A percentile compares a stretch with the other conserved stretches of the same genome.
Evolutionary conservation across 1,140 invertebrate species (phyloP).

Genomic region (Ceratosolen fusciceps): DNA sequence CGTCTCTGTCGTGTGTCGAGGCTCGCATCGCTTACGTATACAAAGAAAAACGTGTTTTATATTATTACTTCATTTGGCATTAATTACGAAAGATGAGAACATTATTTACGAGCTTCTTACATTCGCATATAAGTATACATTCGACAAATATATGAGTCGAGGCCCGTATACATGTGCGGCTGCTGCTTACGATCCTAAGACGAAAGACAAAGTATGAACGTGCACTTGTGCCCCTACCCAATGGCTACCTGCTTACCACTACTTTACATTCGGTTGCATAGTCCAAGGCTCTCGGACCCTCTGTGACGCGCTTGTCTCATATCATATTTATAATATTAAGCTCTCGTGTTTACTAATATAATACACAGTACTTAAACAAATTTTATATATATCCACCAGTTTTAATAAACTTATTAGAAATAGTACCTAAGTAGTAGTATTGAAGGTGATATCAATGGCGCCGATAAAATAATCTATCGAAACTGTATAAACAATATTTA

Average conservation of each 20-base stretch:
- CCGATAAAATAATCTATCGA: too few relatives aligned
- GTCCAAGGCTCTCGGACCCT: not conserved
- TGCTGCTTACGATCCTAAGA: not conserved
- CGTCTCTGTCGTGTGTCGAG: not conserved
- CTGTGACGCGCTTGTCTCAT: too few relatives aligned
- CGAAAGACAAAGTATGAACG: not conserved
- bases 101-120: too few relatives aligned
- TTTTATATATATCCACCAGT: too few relatives aligned
- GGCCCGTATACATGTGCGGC: not conserved
- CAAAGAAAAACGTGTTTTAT: not conserved
- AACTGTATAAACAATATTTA: too few relatives aligned
- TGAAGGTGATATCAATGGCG: too few relatives aligned
- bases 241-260: not conserved
- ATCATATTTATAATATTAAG: too few relatives aligned
- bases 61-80: conserved; percentile 24
- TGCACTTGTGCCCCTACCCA: not conserved
- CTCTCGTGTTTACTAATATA: too few relatives aligned
- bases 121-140: not conserved
- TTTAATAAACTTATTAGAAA: too few relatives aligned
- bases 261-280: not conserved
- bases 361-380: too few relatives aligned
- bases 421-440: too few relatives aligned
- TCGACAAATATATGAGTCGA: not conserved
- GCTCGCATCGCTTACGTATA: not conserved
- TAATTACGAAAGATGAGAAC: conserved; percentile 11